These are phyloP conservation scores for Babyrousa celebensis DNA, from an alignment of 2,797 vertebrate species.

Conservation along the genomic window DNA sequence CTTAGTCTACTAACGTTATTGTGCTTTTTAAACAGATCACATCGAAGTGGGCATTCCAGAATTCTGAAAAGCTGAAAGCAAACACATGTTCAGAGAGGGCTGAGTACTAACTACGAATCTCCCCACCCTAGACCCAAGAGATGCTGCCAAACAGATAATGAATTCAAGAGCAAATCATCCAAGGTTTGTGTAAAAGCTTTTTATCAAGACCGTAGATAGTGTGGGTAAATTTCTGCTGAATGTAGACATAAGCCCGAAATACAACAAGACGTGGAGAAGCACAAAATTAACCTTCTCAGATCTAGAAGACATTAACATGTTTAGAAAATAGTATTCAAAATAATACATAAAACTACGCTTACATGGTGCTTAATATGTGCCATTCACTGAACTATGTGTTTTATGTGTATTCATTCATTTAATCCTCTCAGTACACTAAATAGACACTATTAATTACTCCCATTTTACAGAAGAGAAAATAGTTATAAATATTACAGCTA, in stretches of 20 bases:
- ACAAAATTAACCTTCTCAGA: slow-evolving; percentile 8
- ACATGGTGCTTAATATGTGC: background rate
- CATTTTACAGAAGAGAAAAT: background rate
- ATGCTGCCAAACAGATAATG: background rate
- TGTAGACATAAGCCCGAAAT: background rate
- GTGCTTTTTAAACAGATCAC: background rate
- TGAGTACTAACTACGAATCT: background rate
- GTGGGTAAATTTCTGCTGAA: background rate
- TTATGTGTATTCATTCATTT: background rate
- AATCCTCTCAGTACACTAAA: background rate
- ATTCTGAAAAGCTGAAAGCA: background rate
- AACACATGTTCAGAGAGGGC: background rate
- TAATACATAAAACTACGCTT: background rate
- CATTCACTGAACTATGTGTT: background rate
- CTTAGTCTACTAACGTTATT: background rate
- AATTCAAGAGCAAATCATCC: background rate
- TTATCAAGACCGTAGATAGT: background rate
- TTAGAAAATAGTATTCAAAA: background rate
- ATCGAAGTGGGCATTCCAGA: background rate
- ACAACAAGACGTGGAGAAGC: background rate
- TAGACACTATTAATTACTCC: background rate
- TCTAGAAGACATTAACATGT: background rate
- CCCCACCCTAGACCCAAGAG: background rate
- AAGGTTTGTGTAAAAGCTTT: background rate
- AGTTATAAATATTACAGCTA: background rate